Evolutionary conservation across 23 tunicate species (phyloP).

Genomic region (Ciona savignyi): DNA sequence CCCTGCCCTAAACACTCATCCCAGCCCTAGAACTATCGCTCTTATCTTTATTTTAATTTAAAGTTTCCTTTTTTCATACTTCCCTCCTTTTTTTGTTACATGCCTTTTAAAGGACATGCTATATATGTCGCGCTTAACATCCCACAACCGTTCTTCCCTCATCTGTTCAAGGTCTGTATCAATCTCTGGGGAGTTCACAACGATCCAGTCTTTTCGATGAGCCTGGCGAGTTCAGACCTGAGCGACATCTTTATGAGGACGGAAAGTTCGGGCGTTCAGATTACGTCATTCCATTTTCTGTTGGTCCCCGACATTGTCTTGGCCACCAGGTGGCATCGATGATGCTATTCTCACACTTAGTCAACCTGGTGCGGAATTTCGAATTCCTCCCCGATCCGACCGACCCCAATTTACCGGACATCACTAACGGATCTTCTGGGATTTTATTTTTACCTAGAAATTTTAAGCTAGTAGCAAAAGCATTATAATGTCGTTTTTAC

Average conservation of each 20-base stretch:
- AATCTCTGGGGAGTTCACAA: not conserved
- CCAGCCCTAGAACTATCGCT: too few species aligned
- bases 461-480: not conserved
- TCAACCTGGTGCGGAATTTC: not conserved
- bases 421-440: not conserved
- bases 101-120: too few species aligned
- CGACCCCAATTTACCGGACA: not conserved
- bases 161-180: not conserved
- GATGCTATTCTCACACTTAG: not conserved
- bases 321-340: not conserved
- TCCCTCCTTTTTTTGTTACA: too few species aligned
- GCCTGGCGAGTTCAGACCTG: not conserved
- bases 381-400: conserved; percentile 6
- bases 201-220: not conserved
- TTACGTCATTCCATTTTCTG: not conserved
- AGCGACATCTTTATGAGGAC: not conserved
- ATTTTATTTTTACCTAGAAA: not conserved
- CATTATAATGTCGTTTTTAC: too few species aligned
- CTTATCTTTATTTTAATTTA: too few species aligned
- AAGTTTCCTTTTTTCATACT: too few species aligned
- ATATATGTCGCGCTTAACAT: too few species aligned
- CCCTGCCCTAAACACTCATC: too few species aligned
- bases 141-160: too few species aligned
- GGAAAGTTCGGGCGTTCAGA: not conserved
- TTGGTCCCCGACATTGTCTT: not conserved